These are phyloP conservation scores for Heterotilapia buettikoferi DNA, from an alignment of 2,113 vertebrate species.

Conservation along the genomic window DNA sequence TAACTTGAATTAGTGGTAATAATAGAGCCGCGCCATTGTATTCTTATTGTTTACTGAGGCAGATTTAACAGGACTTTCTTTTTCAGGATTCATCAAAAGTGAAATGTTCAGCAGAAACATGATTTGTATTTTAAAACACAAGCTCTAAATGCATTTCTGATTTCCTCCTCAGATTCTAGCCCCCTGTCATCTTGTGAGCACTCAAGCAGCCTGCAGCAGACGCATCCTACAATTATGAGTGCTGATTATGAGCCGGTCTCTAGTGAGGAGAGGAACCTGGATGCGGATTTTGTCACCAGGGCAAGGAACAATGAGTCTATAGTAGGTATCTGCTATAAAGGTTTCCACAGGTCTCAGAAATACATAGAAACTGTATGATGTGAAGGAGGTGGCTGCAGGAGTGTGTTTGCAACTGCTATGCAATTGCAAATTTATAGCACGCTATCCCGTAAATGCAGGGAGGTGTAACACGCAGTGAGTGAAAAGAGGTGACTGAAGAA, in stretches of 20 bases:
- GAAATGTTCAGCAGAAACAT: not conserved
- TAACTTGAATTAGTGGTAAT: not conserved
- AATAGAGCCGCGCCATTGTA: not conserved
- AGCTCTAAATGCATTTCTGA: not conserved
- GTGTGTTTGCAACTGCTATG: not conserved
- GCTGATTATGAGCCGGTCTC: conserved; percentile 72
- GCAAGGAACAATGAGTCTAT: conserved; percentile 68
- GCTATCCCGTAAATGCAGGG: accelerated
- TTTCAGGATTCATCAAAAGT: not conserved
- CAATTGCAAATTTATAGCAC: not conserved
- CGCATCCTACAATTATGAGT: conserved; percentile 58
- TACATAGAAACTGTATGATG: not conserved
- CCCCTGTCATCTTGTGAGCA: not conserved
- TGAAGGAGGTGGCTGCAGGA: not conserved
- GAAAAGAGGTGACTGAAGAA: not conserved
- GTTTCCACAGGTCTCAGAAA: not conserved
- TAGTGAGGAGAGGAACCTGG: conserved; percentile 69
- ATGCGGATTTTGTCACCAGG: conserved; percentile 59
- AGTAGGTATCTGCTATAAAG: conserved; percentile 62
- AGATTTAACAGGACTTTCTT: not conserved
- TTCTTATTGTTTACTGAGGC: not conserved
- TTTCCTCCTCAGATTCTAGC: conserved; percentile 29
- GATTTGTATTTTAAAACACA: not conserved
- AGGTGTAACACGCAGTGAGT: not conserved
- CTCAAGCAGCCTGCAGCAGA: conserved; percentile 8